Conservation (phyloP, 2,888 invertebrate genomes). For the Temnothorax ravouxi region DNA sequence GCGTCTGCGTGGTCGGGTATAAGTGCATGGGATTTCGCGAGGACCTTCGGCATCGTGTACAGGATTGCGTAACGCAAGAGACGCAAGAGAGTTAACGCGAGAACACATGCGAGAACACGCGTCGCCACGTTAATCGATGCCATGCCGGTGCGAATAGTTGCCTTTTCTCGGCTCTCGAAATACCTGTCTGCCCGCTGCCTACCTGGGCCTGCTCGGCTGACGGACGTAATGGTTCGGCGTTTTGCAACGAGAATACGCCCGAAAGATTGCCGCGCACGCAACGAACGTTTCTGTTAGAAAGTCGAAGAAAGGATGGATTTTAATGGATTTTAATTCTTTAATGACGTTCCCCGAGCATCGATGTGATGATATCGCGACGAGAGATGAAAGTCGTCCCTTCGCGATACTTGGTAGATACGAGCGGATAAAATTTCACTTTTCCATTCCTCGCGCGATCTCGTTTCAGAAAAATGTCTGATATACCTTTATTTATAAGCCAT, state of each 20-base stretch:
- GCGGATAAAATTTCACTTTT: not conserved
- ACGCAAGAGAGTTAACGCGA: slow-evolving; percentile 23
- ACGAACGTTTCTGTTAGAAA: not conserved
- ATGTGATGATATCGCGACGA: not conserved
- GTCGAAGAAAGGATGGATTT: not conserved
- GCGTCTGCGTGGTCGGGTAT: slow-evolving; percentile 40
- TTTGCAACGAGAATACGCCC: slow-evolving; percentile 37
- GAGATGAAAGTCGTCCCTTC: not conserved
- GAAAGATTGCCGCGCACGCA: not conserved
- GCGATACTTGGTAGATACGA: not conserved
- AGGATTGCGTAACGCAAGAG: slow-evolving; percentile 59
- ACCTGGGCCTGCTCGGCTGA: not conserved
- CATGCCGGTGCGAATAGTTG: not conserved
- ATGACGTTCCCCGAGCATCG: not conserved
- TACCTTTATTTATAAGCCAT: not conserved
- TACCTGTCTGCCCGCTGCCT: slow-evolving; percentile 2
- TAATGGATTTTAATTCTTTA: not conserved
- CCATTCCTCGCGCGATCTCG: no score
- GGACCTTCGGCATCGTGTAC: slow-evolving; percentile 52
- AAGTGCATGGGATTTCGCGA: slow-evolving; percentile 47
- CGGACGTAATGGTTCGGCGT: slow-evolving; percentile 7
- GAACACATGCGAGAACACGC: slow-evolving; percentile 40
- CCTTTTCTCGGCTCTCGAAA: slow-evolving; percentile 45
- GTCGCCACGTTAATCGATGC: slow-evolving; percentile 34
- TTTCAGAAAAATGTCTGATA: not conserved